phyloP scores from a whole-genome alignment of 2,113 vertebrate species.

The Atherinomorus stipes region DNA sequence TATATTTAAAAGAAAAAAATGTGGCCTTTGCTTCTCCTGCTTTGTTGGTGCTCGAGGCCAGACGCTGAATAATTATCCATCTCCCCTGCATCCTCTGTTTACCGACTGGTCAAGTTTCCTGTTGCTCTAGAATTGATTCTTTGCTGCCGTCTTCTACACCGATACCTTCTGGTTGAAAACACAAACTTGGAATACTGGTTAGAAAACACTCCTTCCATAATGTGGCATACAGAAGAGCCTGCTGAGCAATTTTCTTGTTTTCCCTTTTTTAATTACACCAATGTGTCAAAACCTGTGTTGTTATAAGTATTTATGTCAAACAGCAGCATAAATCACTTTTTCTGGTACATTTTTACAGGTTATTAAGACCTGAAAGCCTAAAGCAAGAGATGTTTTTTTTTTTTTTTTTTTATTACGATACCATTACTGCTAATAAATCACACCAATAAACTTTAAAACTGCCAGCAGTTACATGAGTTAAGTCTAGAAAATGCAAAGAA shows the following conservation, averaged over 20 bases:
- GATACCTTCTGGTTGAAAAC: not conserved
- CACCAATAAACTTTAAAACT: constrained; percentile 10
- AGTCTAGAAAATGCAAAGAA: not conserved
- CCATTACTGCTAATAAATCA: constrained; percentile 16
- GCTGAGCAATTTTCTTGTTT: constrained; percentile 20
- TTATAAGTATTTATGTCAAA: constrained; percentile 52
- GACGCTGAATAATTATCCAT: not conserved
- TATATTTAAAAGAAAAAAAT: not conserved
- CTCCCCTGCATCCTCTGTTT: not conserved
- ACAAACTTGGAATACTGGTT: no score
- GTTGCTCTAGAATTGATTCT: constrained; percentile 39
- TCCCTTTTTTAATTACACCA: constrained; percentile 38
- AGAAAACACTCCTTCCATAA: not conserved
- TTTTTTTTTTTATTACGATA: constrained; percentile 10
- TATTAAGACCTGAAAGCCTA: constrained; percentile 22
- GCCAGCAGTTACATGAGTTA: not conserved
- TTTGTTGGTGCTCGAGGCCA: not conserved
- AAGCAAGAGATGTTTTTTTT: not conserved
- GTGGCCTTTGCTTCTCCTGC: not conserved
- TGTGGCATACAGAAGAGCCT: constrained; percentile 20
- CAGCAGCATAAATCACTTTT: constrained; percentile 22
- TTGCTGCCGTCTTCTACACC: constrained; percentile 20
- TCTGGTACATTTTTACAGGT: not conserved
- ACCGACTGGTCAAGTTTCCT: constrained; percentile 28
- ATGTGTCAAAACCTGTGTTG: constrained; percentile 14